Evolutionary conservation across 2,113 vertebrate species (phyloP).

Genomic region (Chrysemys picta): DNA sequence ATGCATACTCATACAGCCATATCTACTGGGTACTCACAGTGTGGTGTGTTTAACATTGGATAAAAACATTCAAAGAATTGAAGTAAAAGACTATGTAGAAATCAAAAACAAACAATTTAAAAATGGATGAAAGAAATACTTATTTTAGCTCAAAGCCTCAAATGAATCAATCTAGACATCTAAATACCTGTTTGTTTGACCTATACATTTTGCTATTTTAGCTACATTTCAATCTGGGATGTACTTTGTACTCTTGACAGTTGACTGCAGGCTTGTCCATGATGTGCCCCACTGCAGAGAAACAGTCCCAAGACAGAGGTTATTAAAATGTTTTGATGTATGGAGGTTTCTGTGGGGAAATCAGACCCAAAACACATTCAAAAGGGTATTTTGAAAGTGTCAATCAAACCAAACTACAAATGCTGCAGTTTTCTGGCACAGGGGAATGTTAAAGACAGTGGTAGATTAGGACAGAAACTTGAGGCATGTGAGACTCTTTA

Average conservation of each 20-base stretch:
- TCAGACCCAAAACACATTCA: neutral
- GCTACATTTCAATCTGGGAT: neutral
- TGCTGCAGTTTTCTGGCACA: neutral
- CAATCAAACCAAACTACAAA: neutral
- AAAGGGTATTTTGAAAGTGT: neutral
- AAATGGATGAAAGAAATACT: slow-evolving; percentile 46
- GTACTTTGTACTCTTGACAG: neutral
- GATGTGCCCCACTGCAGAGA: neutral
- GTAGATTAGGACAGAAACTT: neutral
- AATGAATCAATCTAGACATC: neutral
- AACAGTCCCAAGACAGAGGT: neutral
- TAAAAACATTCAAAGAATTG: neutral
- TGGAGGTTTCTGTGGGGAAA: neutral
- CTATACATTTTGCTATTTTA: neutral
- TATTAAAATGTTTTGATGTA: neutral
- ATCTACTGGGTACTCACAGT: neutral
- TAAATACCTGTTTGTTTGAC: slow-evolving; percentile 4
- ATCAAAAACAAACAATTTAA: neutral
- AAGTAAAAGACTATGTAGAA: slow-evolving; percentile 12
- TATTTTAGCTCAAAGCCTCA: slow-evolving; percentile 21
- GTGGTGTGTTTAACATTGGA: neutral
- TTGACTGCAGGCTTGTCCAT: neutral
- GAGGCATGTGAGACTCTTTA: neutral
- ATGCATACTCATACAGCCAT: neutral
- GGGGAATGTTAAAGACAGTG: neutral